Percentiles rank a stretch among this genome's conserved stretches.
Conservation (phyloP, 2,113 vertebrate species). For the Toxotes jaculatrix region DNA sequence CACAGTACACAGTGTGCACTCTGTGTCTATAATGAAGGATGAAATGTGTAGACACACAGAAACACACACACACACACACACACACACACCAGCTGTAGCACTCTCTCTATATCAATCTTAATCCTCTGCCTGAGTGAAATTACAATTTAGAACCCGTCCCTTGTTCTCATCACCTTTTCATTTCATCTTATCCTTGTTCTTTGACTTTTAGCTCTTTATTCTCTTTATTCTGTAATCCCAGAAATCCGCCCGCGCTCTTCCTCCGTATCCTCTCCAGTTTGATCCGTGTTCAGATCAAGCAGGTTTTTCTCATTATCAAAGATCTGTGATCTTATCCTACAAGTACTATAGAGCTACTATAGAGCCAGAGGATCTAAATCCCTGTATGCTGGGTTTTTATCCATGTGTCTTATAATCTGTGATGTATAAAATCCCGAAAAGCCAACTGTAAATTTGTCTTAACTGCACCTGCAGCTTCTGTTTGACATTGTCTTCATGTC, state of each 20-base stretch:
- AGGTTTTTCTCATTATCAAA: not conserved
- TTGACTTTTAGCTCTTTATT: slow-evolving; percentile 14
- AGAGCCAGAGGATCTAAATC: not conserved
- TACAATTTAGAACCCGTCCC: not conserved
- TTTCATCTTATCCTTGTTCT: slow-evolving; percentile 12
- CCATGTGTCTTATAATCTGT: not conserved
- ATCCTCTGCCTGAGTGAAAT: slow-evolving; percentile 18
- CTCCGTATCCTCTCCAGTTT: not conserved
- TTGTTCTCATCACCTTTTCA: slow-evolving; percentile 4
- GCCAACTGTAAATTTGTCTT: not conserved
- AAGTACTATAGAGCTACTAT: not conserved
- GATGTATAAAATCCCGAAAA: not conserved
- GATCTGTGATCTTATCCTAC: not conserved
- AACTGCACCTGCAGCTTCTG: not conserved
- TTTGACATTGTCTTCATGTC: not conserved
- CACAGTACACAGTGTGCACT: not conserved
- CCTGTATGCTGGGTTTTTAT: not conserved
- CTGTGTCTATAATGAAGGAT: not conserved
- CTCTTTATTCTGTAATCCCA: slow-evolving; percentile 36
- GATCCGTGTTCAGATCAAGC: not conserved
- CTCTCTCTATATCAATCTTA: not conserved
- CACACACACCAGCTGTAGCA: not conserved
- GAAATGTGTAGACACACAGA: not conserved
- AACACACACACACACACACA: not conserved
- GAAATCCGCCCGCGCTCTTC: slow-evolving; percentile 1